A percentile compares a stretch with the other conserved stretches of the same genome.
Evolutionary conservation across 1,140 invertebrate species (phyloP).

Genomic region (Popillia japonica): DNA sequence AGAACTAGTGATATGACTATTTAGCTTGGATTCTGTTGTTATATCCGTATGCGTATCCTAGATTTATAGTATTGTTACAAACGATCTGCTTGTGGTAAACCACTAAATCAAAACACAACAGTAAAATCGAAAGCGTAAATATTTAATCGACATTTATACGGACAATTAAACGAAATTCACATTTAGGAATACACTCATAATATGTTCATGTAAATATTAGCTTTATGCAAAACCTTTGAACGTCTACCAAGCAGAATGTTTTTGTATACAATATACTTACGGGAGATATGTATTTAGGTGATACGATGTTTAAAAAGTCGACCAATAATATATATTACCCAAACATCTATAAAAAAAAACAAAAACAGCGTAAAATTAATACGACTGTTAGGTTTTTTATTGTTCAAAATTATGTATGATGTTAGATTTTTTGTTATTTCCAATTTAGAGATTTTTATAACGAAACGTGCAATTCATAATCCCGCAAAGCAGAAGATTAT

Average conservation of each 20-base stretch:
- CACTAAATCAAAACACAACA: conserved; percentile 30
- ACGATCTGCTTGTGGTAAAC: background rate
- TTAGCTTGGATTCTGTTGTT: too few species aligned
- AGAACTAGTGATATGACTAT: too few species aligned
- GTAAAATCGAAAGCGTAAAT: conserved; percentile 28
- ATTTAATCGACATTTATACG: conserved; percentile 25
- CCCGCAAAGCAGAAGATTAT: background rate
- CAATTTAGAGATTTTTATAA: background rate
- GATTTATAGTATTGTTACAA: background rate
- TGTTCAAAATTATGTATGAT: background rate
- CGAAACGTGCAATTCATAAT: background rate
- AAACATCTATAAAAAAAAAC: background rate
- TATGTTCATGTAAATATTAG: conserved; percentile 26
- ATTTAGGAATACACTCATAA: conserved; percentile 22
- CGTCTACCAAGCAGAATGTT: background rate
- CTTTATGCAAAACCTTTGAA: conserved; percentile 28
- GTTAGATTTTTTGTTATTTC: background rate
- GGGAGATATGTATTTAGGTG: background rate
- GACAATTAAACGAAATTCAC: conserved; percentile 32
- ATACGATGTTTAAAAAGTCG: background rate
- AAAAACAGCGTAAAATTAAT: conserved; percentile 1
- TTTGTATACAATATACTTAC: background rate
- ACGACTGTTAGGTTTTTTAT: background rate
- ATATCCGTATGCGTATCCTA: background rate
- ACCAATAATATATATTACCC: background rate